phyloP scores from a whole-genome alignment of 2,113 vertebrate genomes.

The Calcarius ornatus region DNA sequence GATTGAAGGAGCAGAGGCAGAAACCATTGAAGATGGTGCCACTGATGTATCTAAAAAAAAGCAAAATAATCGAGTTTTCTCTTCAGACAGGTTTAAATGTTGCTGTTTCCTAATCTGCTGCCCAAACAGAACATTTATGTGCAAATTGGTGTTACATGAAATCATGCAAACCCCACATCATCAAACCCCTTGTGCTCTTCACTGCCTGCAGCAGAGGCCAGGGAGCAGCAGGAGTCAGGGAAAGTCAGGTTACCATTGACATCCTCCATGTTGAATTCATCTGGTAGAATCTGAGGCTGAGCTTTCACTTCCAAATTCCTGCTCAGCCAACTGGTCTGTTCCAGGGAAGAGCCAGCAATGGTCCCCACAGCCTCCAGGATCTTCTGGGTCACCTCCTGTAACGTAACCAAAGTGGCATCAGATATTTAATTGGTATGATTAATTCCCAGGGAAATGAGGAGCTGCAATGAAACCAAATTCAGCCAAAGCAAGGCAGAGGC shows the following conservation, averaged over 20 bases:
- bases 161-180: not conserved
- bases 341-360: slow-evolving; percentile 92
- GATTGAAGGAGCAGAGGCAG: slow-evolving; percentile 89
- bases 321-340: slow-evolving; percentile 98
- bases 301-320: slow-evolving; percentile 96
- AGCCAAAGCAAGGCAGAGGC: not conserved
- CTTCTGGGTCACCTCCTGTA: slow-evolving; percentile 91
- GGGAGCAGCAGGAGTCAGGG: not conserved
- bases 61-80: not conserved
- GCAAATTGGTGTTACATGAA: not conserved
- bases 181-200: not conserved
- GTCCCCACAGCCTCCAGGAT: slow-evolving; percentile 90
- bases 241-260: slow-evolving; percentile 70
- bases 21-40: slow-evolving; percentile 86
- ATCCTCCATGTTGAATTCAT: slow-evolving; percentile 80
- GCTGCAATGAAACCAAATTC: not conserved
- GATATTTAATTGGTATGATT: not conserved
- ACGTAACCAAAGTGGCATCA: not conserved
- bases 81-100: not conserved
- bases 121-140: not conserved
- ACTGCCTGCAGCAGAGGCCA: not conserved
- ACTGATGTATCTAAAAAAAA: slow-evolving; percentile 74
- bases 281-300: slow-evolving; percentile 87
- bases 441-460: not conserved
- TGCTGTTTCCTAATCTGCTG: not conserved